Evolutionary conservation across 2,113 vertebrate genomes (phyloP), one percentile per base, ranked within the genome.

Genomic region (Anser cygnoides): DNA sequence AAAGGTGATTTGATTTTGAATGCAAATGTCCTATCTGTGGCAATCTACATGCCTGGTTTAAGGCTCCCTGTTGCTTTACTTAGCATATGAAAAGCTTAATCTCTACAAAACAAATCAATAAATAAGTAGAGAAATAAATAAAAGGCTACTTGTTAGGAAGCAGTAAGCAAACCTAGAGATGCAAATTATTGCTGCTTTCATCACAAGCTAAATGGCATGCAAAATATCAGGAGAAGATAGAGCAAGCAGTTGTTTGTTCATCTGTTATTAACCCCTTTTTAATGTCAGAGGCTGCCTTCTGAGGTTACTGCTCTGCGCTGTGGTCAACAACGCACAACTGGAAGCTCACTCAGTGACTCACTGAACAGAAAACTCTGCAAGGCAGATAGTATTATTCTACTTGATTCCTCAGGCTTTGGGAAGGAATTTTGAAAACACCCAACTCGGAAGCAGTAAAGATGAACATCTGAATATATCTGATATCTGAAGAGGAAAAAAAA

Each of bases 181-280:
- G 95, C 89, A 96, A 97, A 96, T 95, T 84, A 83, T 86, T 91
- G 93, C 97, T 97, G 95, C 95, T 98, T 97, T 96, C 78, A 93
- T 93, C 79, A 93, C 95, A 97, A 93, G 62, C 73, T 90, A 82
- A 97, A 97, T 49, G 63, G 83, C 97, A 98, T 98, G 97, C 97
- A 97, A 85, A 85, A 33, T 92, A 87, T 90, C 91, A 97, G 92
- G 89, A 87, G 96, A 97, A 97, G 92, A 94, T 71, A 96, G 93
- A 95, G 94, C 97, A 97, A 98, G 97, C 89, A 97, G 95, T 96
- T 98, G 97, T 92, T 85, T 93, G 90, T 92, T 91, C 77, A 62
- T 87, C 92, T 71, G 73, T 83, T 84, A 82, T 67, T 66, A 95
- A 95, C n/a, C 44, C 23, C 44, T 93, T 94, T 96, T 94, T 23